phyloP scores from a whole-genome alignment of 2,797 vertebrate genomes.

The Gorsachius magnificus region DNA sequence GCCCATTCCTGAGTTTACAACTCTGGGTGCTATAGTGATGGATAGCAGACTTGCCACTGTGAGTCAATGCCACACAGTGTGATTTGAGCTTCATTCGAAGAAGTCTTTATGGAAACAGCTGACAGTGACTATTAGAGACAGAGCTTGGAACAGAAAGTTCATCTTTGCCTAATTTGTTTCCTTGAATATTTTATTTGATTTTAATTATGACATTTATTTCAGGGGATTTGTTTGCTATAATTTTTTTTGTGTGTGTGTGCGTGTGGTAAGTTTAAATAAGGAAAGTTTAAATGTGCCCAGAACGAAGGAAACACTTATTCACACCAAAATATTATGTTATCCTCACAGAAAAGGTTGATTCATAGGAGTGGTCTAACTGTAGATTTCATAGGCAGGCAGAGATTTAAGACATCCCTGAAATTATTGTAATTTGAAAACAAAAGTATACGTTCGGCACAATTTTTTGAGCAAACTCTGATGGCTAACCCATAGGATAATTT shows the following conservation, averaged over 20 bases:
- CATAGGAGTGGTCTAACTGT: neutral
- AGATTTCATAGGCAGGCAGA: neutral
- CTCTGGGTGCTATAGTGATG: constrained; percentile 1
- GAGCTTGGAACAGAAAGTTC: neutral
- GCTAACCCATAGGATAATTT: neutral
- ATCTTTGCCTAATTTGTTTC: neutral
- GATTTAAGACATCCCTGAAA: neutral
- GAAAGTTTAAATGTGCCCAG: neutral
- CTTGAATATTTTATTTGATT: neutral
- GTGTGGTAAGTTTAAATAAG: neutral
- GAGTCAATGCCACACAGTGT: neutral
- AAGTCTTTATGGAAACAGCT: neutral
- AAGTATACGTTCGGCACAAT: neutral
- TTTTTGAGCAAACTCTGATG: neutral
- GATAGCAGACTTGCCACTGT: neutral
- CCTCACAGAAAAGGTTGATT: neutral
- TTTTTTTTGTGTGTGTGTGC: neutral
- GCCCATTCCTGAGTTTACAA: neutral
- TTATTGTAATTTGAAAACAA: neutral
- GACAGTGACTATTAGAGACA: neutral
- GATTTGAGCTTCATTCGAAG: constrained; percentile 1
- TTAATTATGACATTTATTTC: neutral
- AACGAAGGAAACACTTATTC: neutral
- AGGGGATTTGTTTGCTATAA: accelerated
- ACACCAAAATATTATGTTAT: neutral